Evolutionary conservation across 2,797 vertebrate genomes (phyloP), one percentile per base, ranked within the genome.

Genomic region (Gadopsis marmoratus): DNA sequence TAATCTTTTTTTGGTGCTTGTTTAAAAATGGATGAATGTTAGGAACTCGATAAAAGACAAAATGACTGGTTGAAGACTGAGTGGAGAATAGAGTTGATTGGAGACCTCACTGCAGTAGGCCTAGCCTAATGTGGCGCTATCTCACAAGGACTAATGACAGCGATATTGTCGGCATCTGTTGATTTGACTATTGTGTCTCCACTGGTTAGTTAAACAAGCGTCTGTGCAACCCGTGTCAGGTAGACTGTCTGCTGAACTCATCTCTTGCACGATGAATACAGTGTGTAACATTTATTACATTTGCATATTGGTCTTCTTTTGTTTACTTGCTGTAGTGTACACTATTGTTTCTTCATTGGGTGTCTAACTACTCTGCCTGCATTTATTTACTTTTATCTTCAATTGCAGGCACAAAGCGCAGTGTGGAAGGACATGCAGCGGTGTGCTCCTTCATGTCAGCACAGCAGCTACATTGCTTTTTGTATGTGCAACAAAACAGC

Each of bases 21-120:
- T 35, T 76, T 21, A 56, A 81, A 84, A 54, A 71, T 53, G 21
- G 26, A 68, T 33, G 60, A 76, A 69, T 43, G 6, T 64, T 70
- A 8, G 53, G 5, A 7, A 64, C 29, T 66, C 21, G 33, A 64
- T 35, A 54, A 76, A 76, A 77, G 29, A 59, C 3, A 37, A 58
- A 78, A 83, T 23, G 23, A 47, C 53, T 29, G 14, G 11, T 17
- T 61, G 9, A 53, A 60, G 61, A 61, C 35, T 11, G 43, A 65
- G 47, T 47, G 23, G 33, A 17, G 9, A 61, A 51, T 0, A 14
- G 43, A 71, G 41, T 37, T 37, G 37, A 77, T 62, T 29, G 51
- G 39, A 41, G 47, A 37, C 53, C n/a, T 59, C 23, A 65, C n/a
- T 55, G 29, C 58, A 50, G 63, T 1, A 39, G 37, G 13, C 41